Evolutionary conservation across 2,797 vertebrate genomes (phyloP), one percentile per base, ranked within the genome.

Genomic region (Sebastes matsubarae): DNA sequence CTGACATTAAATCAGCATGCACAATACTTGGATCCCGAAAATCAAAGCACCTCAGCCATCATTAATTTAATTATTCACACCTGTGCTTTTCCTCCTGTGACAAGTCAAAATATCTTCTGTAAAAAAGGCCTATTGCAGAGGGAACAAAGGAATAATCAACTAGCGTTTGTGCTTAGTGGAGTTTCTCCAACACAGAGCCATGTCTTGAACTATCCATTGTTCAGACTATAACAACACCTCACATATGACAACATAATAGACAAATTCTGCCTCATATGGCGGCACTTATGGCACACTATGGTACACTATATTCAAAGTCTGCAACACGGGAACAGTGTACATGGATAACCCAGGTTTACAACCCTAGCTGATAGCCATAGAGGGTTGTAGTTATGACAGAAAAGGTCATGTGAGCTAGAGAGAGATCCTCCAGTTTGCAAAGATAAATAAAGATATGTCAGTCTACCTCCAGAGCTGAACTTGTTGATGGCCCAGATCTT

Each of bases 401-500:
- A 8, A 63, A 1, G 11, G 60, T 38, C 42, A 29, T n/a, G 1
- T 20, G 34, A 83, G 12, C 13, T 68, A 72, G 7, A 66, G 10
- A 50, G 5, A 16, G 4, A 46, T 38, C 24, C 5, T 46, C 5
- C 0, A 0, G 10, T 3, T 5, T n/a, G 3, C 22, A 22, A 59
- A 60, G 22, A 52, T 10, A 20, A 20, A 32, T 27, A 20, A 77
- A 52, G 8, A 38, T 9, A 11, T 24, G 10, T 24, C 36, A 14
- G 38, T 78, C 2, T 94, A 99, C 98, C 97, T 96, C 91, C 88
- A 69, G 79, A 54, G 83, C 71, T 82, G 42, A 86, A 82, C 84
- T 88, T 93, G 79, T 92, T 96, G 80, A 99, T 74, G 34, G 92
- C 24, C 98, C 98, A 99, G 77, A 99, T 95, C 93, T 97, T 98